Conservation (phyloP, 2,113 vertebrate species). For the Tylochromis polylepis region DNA sequence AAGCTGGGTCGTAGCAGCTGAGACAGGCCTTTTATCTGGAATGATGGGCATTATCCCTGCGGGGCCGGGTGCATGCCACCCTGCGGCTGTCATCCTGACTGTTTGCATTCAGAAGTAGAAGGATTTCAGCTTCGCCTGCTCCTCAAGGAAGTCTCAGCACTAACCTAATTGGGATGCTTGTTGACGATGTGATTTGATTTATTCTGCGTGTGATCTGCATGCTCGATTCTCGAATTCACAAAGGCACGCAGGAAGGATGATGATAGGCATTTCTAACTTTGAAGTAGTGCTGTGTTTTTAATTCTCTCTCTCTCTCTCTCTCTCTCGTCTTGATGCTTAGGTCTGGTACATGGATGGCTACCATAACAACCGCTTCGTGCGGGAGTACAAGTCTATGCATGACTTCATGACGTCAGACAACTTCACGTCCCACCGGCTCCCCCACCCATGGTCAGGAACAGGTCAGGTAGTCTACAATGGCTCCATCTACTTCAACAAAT, state of each 20-base stretch:
- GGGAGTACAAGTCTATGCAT: constrained; percentile 91
- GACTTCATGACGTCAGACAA: constrained; percentile 97
- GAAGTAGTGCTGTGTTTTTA: background rate
- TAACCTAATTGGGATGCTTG: constrained; percentile 48
- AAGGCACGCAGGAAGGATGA: background rate
- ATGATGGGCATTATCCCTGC: constrained; percentile 35
- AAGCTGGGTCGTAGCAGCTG: constrained; percentile 22
- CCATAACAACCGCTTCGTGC: constrained; percentile 97
- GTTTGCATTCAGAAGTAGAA: constrained; percentile 36
- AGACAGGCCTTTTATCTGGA: constrained; percentile 46
- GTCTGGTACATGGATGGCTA: constrained; percentile 99
- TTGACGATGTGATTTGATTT: constrained; percentile 42
- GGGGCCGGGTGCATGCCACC: constrained; percentile 11
- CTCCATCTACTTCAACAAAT: constrained; percentile 98
- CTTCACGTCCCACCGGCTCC: constrained; percentile 96
- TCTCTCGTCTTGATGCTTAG: constrained; percentile 59
- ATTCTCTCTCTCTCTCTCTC: background rate
- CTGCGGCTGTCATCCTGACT: constrained; percentile 20
- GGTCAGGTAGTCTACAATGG: constrained; percentile 99
- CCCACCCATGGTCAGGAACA: constrained; percentile 95
- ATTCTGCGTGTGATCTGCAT: constrained; percentile 10
- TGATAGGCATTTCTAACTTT: background rate
- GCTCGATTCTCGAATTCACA: background rate
- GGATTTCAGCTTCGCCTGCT: background rate
- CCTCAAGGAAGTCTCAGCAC: background rate